A percentile compares a stretch with the other conserved stretches of the same genome.
phyloP scores from a whole-genome alignment of 2,888 invertebrate species.

The Lycophotia porphyrea region DNA sequence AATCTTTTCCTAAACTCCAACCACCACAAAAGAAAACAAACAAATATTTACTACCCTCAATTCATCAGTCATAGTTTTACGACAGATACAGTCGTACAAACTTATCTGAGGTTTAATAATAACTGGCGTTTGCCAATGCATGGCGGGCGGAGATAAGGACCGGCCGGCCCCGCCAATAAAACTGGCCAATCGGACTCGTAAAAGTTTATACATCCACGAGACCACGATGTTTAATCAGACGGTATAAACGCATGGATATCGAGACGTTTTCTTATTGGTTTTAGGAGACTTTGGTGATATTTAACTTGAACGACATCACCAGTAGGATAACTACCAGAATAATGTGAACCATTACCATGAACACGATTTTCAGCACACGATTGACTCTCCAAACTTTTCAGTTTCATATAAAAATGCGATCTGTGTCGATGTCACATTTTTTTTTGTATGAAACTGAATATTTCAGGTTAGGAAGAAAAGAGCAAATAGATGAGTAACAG shows the following conservation, averaged over 20 bases:
- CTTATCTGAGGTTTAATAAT: constrained; percentile 56
- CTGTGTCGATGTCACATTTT: neutral
- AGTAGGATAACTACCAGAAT: neutral
- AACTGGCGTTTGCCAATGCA: constrained; percentile 53
- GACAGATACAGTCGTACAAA: constrained; percentile 49
- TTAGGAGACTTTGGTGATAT: neutral
- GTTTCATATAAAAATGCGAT: neutral
- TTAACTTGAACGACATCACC: neutral
- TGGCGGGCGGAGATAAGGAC: constrained; percentile 59
- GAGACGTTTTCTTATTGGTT: constrained; percentile 46
- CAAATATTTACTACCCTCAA: constrained; percentile 28
- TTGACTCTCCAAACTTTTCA: neutral
- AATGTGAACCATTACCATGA: neutral
- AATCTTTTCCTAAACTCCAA: neutral
- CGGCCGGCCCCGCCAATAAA: constrained; percentile 58
- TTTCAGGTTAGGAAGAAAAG: neutral
- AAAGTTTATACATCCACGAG: constrained; percentile 62
- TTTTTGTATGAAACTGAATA: neutral
- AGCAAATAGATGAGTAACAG: neutral
- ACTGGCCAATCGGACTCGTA: constrained; percentile 57
- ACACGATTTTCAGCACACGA: neutral
- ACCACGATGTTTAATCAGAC: constrained; percentile 56
- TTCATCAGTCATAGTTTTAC: constrained; percentile 60
- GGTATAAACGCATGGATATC: constrained; percentile 48
- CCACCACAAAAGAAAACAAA: constrained; percentile 9